Percentiles rank a stretch among this genome's conserved stretches.
Conservation (phyloP, 2,888 invertebrate genomes). For the Antheraea assamensis region DNA sequence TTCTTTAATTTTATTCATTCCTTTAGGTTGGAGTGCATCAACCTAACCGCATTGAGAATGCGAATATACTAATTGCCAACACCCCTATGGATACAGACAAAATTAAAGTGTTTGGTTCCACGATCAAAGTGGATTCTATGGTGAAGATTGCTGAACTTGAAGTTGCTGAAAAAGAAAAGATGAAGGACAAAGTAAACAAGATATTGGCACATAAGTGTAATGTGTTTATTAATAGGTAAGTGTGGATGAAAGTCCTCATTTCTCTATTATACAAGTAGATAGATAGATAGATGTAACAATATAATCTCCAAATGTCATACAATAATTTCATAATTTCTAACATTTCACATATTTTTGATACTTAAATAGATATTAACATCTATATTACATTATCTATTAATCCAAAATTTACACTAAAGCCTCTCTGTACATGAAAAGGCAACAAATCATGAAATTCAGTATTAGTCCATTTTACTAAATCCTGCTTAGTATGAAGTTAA, state of each 20-base stretch:
- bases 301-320: neutral
- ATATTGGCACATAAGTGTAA: constrained; percentile 97
- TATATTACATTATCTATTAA: too few relatives aligned
- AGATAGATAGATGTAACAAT: too few relatives aligned
- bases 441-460: too few relatives aligned
- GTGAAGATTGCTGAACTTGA: constrained; percentile 98
- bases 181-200: constrained; percentile 99
- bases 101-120: constrained; percentile 98
- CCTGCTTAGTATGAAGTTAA: too few relatives aligned
- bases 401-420: too few relatives aligned
- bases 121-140: constrained; percentile 95
- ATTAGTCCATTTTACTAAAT: too few relatives aligned
- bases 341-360: too few relatives aligned
- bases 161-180: constrained; percentile 98
- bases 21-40: constrained; percentile 95
- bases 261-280: neutral
- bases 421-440: too few relatives aligned
- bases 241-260: neutral
- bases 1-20: neutral
- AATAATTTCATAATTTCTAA: too few relatives aligned
- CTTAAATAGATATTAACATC: too few relatives aligned
- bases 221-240: constrained; percentile 96
- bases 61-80: constrained; percentile 98
- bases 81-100: constrained; percentile 99
- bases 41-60: constrained; percentile 97